Conservation (phyloP, 1,140 invertebrate genomes). For the Caerostris extrusa region DNA sequence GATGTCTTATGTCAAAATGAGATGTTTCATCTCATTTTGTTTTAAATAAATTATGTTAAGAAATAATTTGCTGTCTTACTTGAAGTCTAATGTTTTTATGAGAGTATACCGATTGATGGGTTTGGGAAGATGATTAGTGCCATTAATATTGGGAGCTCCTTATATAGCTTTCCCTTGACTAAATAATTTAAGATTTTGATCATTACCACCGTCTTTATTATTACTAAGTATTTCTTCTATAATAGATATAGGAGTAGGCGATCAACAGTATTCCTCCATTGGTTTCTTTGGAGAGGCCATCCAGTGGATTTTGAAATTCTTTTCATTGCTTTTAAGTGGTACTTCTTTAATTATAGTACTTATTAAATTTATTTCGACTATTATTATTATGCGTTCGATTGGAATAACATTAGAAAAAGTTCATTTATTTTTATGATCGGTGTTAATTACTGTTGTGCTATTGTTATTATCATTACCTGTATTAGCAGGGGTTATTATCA, state of each 20-base stretch:
- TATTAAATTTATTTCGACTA: slow-evolving; percentile 85
- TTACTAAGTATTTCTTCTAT: slow-evolving; percentile 84
- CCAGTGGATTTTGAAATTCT: slow-evolving; percentile 87
- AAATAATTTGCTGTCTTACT: too few species aligned
- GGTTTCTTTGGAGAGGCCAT: slow-evolving; percentile 84
- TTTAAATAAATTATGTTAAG: too few species aligned
- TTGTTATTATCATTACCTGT: slow-evolving; percentile 79
- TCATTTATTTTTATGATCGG: background rate
- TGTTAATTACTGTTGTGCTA: slow-evolving; percentile 80
- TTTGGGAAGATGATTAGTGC: slow-evolving; percentile 90
- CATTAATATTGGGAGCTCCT: slow-evolving; percentile 87
- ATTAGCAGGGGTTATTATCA: slow-evolving; percentile 85
- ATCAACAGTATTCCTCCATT: slow-evolving; percentile 87
- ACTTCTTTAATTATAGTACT: slow-evolving; percentile 85
- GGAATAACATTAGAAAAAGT: background rate
- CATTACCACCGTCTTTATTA: slow-evolving; percentile 85
- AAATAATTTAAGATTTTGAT: slow-evolving; percentile 91
- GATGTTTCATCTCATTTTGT: too few species aligned
- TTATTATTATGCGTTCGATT: slow-evolving; percentile 81
- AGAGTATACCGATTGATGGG: slow-evolving; percentile 90
- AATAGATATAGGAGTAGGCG: slow-evolving; percentile 85
- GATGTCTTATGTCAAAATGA: too few species aligned
- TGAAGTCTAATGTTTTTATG: slow-evolving; percentile 84
- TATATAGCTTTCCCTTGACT: slow-evolving; percentile 90
- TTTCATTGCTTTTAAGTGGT: slow-evolving; percentile 85